These are phyloP conservation scores for Tenthredo livida DNA, from an alignment of 2,888 invertebrate species.

Conservation along the genomic window DNA sequence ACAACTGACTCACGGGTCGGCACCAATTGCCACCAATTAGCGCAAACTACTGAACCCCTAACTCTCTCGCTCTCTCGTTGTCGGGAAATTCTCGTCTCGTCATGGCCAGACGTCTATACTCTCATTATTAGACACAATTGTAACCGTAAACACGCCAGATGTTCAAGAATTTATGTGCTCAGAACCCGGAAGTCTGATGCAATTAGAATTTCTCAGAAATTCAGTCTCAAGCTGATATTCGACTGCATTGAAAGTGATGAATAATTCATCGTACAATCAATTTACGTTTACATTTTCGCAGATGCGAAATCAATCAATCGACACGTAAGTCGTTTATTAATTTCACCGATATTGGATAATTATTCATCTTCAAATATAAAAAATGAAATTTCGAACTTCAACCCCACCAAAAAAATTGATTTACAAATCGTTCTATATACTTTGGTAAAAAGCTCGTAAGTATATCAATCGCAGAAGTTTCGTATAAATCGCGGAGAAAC, in stretches of 20 bases:
- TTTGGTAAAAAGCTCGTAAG: background rate
- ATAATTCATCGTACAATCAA: no score
- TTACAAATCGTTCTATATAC: background rate
- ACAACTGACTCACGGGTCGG: constrained; percentile 18
- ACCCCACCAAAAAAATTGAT: background rate
- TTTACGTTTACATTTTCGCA: no score
- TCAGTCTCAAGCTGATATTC: no score
- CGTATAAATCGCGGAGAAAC: background rate
- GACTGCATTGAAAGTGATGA: no score
- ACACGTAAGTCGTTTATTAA: no score
- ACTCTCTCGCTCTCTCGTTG: background rate
- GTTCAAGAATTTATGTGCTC: background rate
- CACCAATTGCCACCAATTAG: constrained; percentile 48
- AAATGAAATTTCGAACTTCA: background rate
- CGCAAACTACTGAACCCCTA: constrained; percentile 29
- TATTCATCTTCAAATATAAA: background rate
- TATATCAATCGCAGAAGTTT: background rate
- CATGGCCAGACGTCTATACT: background rate
- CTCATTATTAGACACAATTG: background rate
- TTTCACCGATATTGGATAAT: no score
- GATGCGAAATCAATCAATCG: no score
- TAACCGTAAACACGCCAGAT: background rate
- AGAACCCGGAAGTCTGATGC: no score
- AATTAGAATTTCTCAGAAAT: no score
- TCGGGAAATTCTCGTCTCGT: constrained; percentile 16